Base-by-base conservation (phyloP, 2,888 invertebrate genomes). In the Aspidiotus destructor region DNA sequence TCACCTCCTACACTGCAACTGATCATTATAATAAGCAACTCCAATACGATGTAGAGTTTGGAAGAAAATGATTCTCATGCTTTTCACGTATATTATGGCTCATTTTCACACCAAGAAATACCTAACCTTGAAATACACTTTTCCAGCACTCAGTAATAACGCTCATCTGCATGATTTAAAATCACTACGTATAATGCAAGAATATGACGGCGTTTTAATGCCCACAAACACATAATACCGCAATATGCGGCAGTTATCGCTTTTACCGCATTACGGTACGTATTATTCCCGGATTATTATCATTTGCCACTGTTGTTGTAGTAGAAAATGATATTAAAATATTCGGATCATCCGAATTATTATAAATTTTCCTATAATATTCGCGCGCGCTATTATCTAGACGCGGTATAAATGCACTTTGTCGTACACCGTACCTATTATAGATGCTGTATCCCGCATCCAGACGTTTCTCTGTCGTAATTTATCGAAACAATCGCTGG, bases 221-320 rank as follows among this genome's bases (percentile, higher is more conserved):
- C 57, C 11, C 11, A 13, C 10, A n/a, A 48, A 48, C 48, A 13
- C 44, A 48, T 61, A 17, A 13, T 61, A 61, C 17, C 40, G 62
- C 17, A 60, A 61, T 41, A 41, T 61, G 16, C 28, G 48, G 48
- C 48, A 48, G 48, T 48, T 48, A 53, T 52, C 17, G 28, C 62
- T 28, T 28, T 62, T 62, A 48, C 63, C 41, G 63, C 63, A 63
- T 63, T 63, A 63, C 63, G 63, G 41, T 63, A 63, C 48, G 54
- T 55, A 48, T 63, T 63, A 63, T 63, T 63, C 63, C 53, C 63
- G 63, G 63, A 63, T 63, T 63, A 63, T 63, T 63, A 63, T 54
- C 41, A 48, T 63, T 55, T 17, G 63, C 16, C 41, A 63, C 54
- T 63, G 63, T 28, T 28, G 28, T 28, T 28, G 28, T 28, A 28